phyloP scores from a whole-genome alignment of 2,888 invertebrate genomes.

The Phyllotreta cruciferae region DNA sequence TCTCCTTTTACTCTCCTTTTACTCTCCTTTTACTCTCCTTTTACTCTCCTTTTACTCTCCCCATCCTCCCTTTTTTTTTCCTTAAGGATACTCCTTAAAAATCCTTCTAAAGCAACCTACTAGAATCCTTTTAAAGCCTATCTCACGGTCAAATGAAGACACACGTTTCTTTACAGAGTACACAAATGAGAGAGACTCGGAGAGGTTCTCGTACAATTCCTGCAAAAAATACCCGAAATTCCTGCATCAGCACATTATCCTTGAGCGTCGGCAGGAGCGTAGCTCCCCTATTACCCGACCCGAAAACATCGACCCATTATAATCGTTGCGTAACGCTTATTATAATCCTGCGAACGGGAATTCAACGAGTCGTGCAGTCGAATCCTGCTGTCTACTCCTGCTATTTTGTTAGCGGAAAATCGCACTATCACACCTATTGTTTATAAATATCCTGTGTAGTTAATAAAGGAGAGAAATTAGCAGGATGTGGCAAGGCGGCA shows the following conservation, averaged over 20 bases:
- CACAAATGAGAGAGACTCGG: too few species aligned
- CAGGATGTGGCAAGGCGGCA: slow-evolving; percentile 2
- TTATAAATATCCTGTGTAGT: too few species aligned
- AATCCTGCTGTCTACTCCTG: too few species aligned
- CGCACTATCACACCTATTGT: too few species aligned
- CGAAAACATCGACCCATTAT: slow-evolving; percentile 50
- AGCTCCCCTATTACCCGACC: slow-evolving; percentile 51
- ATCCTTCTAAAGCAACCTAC: not conserved
- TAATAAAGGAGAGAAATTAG: not conserved
- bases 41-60: not conserved
- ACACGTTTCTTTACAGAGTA: too few species aligned
- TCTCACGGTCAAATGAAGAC: too few species aligned
- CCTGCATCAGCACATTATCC: slow-evolving; percentile 29
- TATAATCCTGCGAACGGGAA: slow-evolving; percentile 3
- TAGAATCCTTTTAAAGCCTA: too few species aligned
- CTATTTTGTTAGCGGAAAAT: too few species aligned
- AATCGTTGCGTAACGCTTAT: slow-evolving; percentile 7
- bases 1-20: too few species aligned
- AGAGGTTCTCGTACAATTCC: slow-evolving; percentile 24
- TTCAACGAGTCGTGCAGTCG: not conserved
- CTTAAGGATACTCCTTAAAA: not conserved
- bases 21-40: too few species aligned
- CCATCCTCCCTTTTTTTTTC: not conserved
- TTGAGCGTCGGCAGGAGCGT: slow-evolving; percentile 28
- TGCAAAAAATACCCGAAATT: slow-evolving; percentile 35